Percentiles rank a stretch among this genome's conserved stretches.
These are phyloP conservation scores for Rhinella marina DNA, from an alignment of 2,797 vertebrate species.

Conservation along the genomic window DNA sequence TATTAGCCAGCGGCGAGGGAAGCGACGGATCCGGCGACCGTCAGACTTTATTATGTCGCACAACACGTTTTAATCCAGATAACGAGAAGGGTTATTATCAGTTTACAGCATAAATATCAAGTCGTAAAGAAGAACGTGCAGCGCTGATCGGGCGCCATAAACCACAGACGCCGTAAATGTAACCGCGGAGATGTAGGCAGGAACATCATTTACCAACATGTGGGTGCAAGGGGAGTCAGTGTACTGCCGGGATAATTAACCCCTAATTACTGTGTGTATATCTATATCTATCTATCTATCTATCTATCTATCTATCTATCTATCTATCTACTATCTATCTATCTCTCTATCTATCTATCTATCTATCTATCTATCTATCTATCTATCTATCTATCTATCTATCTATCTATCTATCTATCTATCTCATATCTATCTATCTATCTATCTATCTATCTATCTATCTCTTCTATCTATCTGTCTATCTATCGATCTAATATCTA, in stretches of 20 bases:
- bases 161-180: background rate
- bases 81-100: constrained; percentile 4
- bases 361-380: constrained; percentile 6
- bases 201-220: too few species aligned
- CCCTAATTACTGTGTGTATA: background rate
- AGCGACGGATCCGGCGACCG: background rate
- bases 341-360: background rate
- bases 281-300: background rate
- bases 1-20: background rate
- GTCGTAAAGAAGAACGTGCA: background rate
- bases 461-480: background rate
- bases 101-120: constrained; percentile 25
- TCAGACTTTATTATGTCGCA: constrained; percentile 3
- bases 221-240: background rate
- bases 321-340: background rate
- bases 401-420: background rate
- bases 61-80: constrained; percentile 1
- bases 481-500: background rate
- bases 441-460: background rate
- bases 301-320: background rate
- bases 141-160: background rate
- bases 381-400: background rate
- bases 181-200: background rate
- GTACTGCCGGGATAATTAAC: background rate
- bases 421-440: background rate